Percentiles rank a stretch among this genome's conserved stretches.
Conservation (phyloP, 2,797 vertebrate species). For the Novumbra hubbsi region DNA sequence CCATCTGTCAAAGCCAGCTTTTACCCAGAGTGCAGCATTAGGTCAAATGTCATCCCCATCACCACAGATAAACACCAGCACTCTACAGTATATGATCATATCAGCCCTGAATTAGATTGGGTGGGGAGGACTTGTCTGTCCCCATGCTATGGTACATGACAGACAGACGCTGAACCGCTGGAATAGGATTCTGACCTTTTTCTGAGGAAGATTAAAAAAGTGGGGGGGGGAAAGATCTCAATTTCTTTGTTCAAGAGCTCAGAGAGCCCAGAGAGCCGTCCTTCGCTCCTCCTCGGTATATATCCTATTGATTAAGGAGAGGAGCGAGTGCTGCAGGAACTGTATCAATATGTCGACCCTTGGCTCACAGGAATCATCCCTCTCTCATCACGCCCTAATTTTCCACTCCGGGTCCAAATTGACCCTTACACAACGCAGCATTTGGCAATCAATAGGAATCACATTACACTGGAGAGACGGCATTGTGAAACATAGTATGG, state of each 20-base stretch:
- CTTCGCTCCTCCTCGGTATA: background rate
- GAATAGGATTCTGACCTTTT: background rate
- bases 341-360: background rate
- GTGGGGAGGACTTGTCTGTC: background rate
- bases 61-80: background rate
- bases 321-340: background rate
- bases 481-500: background rate
- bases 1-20: background rate
- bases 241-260: background rate
- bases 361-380: background rate
- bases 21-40: background rate
- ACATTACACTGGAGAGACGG: background rate
- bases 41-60: background rate
- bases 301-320: background rate
- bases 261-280: background rate
- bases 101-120: background rate
- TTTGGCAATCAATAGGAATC: conserved; percentile 7
- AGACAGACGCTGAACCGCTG: background rate
- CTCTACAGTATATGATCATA: background rate
- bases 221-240: background rate
- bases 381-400: background rate
- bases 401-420: background rate
- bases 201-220: background rate
- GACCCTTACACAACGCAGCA: background rate
- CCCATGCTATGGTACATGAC: background rate